Percentiles rank a stretch among this genome's conserved stretches.
These are phyloP conservation scores for Oceanodroma tethys DNA, from an alignment of 2,113 vertebrate species.

Conservation along the genomic window DNA sequence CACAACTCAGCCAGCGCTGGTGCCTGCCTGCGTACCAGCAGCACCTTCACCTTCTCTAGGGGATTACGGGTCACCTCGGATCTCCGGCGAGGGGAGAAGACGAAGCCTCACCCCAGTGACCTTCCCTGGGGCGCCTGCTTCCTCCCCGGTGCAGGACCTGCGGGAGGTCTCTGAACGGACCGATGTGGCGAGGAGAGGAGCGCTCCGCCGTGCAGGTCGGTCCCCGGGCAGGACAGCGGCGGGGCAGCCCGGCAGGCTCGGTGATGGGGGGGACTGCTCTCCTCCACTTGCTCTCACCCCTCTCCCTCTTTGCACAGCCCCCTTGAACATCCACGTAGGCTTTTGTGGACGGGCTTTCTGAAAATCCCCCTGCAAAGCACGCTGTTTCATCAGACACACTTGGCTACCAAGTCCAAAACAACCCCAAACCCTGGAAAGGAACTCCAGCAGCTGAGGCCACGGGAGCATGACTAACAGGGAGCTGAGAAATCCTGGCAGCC, in stretches of 20 bases:
- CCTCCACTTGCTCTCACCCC: not conserved
- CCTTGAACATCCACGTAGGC: accelerated
- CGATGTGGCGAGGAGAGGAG: accelerated
- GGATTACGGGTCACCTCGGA: not conserved
- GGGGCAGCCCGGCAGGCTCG: not conserved
- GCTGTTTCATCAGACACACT: not conserved
- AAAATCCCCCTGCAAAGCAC: not conserved
- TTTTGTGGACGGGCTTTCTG: not conserved
- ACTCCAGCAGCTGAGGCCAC: not conserved
- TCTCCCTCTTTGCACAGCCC: not conserved
- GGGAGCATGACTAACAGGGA: not conserved
- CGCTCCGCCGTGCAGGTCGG: accelerated
- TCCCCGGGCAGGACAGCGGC: accelerated
- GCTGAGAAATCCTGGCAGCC: not conserved
- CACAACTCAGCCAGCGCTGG: accelerated
- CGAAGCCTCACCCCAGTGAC: not conserved
- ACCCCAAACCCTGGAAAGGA: not conserved
- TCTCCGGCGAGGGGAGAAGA: not conserved
- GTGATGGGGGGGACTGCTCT: accelerated
- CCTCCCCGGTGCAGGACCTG: not conserved
- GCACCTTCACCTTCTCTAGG: not conserved
- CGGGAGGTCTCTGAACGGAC: not conserved
- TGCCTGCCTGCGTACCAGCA: not conserved
- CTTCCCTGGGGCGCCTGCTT: not conserved
- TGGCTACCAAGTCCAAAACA: not conserved